These are phyloP conservation scores for Poecilia velifera DNA, from an alignment of 2,797 vertebrate genomes.

Conservation along the genomic window DNA sequence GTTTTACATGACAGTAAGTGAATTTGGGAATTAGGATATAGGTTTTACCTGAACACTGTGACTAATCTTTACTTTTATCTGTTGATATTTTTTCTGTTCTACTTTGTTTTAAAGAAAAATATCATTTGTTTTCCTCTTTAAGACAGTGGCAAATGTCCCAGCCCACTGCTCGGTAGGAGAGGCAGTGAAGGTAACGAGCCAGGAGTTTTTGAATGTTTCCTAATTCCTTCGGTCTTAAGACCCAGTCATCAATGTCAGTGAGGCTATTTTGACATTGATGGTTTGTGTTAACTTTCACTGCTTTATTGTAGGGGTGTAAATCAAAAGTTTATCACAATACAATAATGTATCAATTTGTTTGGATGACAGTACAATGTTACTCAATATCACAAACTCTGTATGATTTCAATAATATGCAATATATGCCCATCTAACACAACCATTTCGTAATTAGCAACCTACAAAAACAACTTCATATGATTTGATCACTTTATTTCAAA, in stretches of 20 bases:
- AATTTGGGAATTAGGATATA: neutral
- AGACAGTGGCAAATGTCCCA: conserved; percentile 57
- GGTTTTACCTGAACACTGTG: neutral
- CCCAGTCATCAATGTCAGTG: conserved; percentile 45
- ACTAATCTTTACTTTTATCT: neutral
- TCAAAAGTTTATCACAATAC: too few species aligned
- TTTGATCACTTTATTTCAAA: too few species aligned
- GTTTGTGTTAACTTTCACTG: conserved; percentile 6
- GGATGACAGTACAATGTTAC: too few species aligned
- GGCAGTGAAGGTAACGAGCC: conserved; percentile 71
- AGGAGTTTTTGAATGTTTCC: conserved; percentile 24
- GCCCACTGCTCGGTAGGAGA: conserved; percentile 60
- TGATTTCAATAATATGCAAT: too few species aligned
- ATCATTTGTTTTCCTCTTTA: conserved; percentile 23
- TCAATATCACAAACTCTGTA: too few species aligned
- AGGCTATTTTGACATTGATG: conserved; percentile 51
- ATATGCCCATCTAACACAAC: too few species aligned
- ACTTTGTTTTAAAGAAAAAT: conserved; percentile 36
- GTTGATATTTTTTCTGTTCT: neutral
- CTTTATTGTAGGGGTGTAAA: neutral
- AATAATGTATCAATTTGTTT: too few species aligned
- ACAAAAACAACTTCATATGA: too few species aligned
- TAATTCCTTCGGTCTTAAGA: conserved; percentile 28
- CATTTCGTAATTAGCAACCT: too few species aligned
- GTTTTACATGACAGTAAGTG: neutral